Evolutionary conservation across 2,888 invertebrate species (phyloP).

Genomic region (Cotesia congregata): DNA sequence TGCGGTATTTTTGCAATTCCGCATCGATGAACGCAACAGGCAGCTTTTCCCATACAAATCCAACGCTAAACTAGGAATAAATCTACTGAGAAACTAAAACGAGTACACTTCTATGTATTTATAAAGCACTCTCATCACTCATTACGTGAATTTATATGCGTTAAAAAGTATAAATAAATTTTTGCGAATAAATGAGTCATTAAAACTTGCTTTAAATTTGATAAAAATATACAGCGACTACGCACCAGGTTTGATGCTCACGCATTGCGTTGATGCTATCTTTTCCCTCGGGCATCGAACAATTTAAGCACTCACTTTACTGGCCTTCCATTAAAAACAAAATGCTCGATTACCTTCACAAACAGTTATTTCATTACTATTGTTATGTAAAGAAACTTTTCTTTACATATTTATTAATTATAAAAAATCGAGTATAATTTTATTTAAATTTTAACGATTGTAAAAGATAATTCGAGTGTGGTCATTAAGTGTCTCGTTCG

Average conservation of each 20-base stretch:
- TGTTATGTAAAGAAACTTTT: too few species aligned
- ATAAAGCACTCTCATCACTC: neutral
- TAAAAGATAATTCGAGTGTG: too few species aligned
- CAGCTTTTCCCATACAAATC: slow-evolving; percentile 60
- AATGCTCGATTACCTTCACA: slow-evolving; percentile 39
- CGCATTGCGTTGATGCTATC: slow-evolving; percentile 45
- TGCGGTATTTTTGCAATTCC: slow-evolving; percentile 63
- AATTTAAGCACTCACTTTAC: slow-evolving; percentile 48
- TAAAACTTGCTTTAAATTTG: too few species aligned
- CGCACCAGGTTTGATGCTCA: neutral
- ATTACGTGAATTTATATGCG: slow-evolving; percentile 1
- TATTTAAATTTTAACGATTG: too few species aligned
- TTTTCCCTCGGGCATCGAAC: slow-evolving; percentile 46
- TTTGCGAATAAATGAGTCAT: too few species aligned
- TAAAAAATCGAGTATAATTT: too few species aligned
- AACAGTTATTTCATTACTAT: slow-evolving; percentile 36
- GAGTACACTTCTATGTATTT: slow-evolving; percentile 18
- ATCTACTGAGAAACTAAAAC: neutral
- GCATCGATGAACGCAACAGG: slow-evolving; percentile 62
- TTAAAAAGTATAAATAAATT: neutral
- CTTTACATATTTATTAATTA: too few species aligned
- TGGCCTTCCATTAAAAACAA: slow-evolving; percentile 38
- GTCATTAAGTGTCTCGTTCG: too few species aligned
- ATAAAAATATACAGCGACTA: too few species aligned
- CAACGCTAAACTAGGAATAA: slow-evolving; percentile 21